Evolutionary conservation across 2,113 vertebrate genomes (phyloP).

Genomic region (Gopherus flavomarginatus): DNA sequence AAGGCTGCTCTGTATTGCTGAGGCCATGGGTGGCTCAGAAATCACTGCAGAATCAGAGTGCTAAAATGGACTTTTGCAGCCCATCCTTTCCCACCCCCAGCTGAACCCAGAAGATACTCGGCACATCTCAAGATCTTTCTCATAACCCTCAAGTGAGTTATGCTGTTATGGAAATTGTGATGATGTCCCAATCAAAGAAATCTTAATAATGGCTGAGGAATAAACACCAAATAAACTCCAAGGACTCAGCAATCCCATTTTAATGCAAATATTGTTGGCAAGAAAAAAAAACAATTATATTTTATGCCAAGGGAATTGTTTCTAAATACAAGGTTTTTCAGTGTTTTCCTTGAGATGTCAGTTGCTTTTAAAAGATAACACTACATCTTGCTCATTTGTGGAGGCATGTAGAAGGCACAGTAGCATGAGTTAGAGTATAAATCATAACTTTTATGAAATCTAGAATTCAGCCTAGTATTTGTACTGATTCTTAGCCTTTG

Average conservation of each 20-base stretch:
- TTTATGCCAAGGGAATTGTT: not conserved
- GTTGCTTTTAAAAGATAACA: conserved; percentile 40
- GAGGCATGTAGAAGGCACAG: conserved; percentile 22
- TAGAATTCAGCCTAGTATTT: not conserved
- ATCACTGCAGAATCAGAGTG: not conserved
- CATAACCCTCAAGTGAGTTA: not conserved
- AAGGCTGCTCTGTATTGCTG: not conserved
- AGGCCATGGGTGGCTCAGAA: not conserved
- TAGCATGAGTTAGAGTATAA: conserved; percentile 38
- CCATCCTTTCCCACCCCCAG: not conserved
- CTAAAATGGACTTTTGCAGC: not conserved
- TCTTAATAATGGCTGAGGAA: not conserved
- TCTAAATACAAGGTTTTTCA: conserved; percentile 1
- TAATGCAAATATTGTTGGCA: not conserved
- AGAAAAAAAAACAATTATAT: not conserved
- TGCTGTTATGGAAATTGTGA: not conserved
- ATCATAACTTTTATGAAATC: not conserved
- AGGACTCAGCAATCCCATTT: not conserved
- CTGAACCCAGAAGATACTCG: not conserved
- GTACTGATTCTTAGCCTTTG: not conserved
- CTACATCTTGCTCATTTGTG: conserved; percentile 23
- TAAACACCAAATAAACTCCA: not conserved
- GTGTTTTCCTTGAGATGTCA: not conserved
- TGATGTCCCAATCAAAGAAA: not conserved
- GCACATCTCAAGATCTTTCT: not conserved